Conservation (phyloP, 2,797 vertebrate species). For the Rhinophrynus dorsalis region DNA sequence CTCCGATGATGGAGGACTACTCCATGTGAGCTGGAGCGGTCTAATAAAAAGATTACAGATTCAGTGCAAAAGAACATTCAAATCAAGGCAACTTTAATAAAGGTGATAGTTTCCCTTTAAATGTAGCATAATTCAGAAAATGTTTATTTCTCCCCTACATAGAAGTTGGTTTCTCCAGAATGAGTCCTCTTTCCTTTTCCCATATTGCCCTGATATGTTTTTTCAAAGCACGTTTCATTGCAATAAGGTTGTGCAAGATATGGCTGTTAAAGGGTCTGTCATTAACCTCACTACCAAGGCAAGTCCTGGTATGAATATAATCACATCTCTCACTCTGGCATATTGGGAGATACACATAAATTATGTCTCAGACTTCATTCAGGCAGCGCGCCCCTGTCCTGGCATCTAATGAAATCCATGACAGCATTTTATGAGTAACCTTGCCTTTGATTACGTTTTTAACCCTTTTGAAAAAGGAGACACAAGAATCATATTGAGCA, state of each 20-base stretch:
- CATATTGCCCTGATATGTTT: too few species aligned
- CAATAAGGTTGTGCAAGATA: not conserved
- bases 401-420: slow-evolving; percentile 28
- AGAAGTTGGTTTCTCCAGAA: too few species aligned
- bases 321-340: slow-evolving; percentile 17
- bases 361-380: slow-evolving; percentile 5
- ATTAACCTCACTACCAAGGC: slow-evolving; percentile 31
- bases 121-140: too few species aligned
- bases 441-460: not conserved
- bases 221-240: too few species aligned
- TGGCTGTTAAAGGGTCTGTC: not conserved
- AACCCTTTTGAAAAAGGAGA: not conserved
- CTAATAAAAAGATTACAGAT: too few species aligned
- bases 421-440: slow-evolving; percentile 14
- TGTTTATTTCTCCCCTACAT: too few species aligned
- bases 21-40: too few species aligned
- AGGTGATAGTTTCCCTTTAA: too few species aligned
- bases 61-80: slow-evolving; percentile 7
- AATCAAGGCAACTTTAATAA: too few species aligned
- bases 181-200: too few species aligned
- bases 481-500: too few species aligned
- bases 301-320: slow-evolving; percentile 30
- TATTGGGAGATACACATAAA: slow-evolving; percentile 22
- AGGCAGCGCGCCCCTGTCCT: slow-evolving; percentile 26
- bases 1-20: too few species aligned